phyloP scores from a whole-genome alignment of 1,140 invertebrate genomes.

The Dreissena polymorpha region DNA sequence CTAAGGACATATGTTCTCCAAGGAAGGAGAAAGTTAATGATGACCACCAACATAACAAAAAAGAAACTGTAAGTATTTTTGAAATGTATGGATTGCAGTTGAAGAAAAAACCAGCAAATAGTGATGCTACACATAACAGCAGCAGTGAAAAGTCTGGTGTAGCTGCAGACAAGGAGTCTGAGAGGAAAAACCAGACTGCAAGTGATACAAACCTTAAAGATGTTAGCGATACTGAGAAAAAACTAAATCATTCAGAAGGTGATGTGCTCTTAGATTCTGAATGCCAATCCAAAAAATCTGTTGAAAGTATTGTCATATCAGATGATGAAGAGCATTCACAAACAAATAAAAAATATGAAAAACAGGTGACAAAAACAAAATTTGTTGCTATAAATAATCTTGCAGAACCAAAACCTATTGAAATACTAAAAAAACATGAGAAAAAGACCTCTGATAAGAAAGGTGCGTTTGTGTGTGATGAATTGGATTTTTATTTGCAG shows the following conservation, averaged over 20 bases:
- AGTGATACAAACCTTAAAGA: not conserved
- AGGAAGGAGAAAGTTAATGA: too few relatives aligned
- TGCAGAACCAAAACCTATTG: conserved; percentile 53
- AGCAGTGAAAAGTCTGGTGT: not conserved
- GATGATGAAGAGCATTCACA: conserved; percentile 39
- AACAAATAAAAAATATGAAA: conserved; percentile 22
- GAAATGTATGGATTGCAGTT: conserved; percentile 48
- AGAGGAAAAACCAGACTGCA: not conserved
- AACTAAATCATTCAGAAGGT: not conserved
- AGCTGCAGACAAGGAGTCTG: not conserved
- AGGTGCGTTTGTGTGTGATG: conserved; percentile 60
- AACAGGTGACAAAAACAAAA: conserved; percentile 19
- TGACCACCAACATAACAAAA: not conserved
- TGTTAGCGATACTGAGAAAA: not conserved
- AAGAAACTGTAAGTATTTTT: conserved; percentile 44
- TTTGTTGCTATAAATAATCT: conserved; percentile 53
- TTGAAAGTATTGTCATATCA: conserved; percentile 1
- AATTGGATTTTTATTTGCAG: conserved; percentile 56
- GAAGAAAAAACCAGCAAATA: conserved; percentile 7
- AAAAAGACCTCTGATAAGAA: conserved; percentile 50
- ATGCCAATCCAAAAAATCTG: not conserved
- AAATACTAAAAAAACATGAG: conserved; percentile 37
- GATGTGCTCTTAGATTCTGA: conserved; percentile 13
- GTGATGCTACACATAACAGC: not conserved
- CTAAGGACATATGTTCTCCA: too few relatives aligned